Conservation (phyloP, 2,797 vertebrate species). For the Carcharodon carcharias region DNA sequence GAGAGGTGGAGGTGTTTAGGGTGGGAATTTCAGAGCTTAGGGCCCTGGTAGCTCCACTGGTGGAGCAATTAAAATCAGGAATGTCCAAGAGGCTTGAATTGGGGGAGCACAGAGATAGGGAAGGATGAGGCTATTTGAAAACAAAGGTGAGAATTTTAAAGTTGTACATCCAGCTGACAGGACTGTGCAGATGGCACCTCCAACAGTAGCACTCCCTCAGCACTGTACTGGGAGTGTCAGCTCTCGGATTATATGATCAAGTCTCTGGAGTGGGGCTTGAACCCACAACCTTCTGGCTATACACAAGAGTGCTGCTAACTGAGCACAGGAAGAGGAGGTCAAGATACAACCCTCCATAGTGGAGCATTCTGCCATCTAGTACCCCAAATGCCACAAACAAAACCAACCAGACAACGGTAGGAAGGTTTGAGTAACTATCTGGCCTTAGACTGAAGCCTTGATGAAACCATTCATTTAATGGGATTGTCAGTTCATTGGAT, state of each 20-base stretch:
- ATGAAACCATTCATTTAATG: slow-evolving; percentile 11
- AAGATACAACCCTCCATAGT: neutral
- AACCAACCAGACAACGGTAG: neutral
- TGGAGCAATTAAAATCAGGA: too few species aligned
- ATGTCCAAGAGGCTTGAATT: neutral
- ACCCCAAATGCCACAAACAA: too few species aligned
- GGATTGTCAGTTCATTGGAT: neutral
- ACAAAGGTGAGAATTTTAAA: neutral
- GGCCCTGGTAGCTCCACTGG: neutral
- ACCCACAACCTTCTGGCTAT: neutral
- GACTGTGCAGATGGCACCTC: neutral
- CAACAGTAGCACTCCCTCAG: neutral
- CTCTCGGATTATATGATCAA: neutral
- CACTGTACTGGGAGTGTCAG: neutral
- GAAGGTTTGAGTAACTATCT: neutral
- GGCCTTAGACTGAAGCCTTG: neutral
- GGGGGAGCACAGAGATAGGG: neutral
- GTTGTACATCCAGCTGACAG: neutral
- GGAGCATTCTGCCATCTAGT: neutral
- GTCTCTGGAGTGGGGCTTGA: neutral
- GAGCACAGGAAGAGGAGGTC: neutral
- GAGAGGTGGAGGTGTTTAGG: neutral
- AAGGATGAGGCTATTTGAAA: neutral
- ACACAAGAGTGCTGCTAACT: neutral
- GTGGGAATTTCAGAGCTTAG: neutral